Evolutionary conservation across 2,888 invertebrate species (phyloP), one percentile per base, ranked within the genome.

Genomic region (Trichacis sp.): DNA sequence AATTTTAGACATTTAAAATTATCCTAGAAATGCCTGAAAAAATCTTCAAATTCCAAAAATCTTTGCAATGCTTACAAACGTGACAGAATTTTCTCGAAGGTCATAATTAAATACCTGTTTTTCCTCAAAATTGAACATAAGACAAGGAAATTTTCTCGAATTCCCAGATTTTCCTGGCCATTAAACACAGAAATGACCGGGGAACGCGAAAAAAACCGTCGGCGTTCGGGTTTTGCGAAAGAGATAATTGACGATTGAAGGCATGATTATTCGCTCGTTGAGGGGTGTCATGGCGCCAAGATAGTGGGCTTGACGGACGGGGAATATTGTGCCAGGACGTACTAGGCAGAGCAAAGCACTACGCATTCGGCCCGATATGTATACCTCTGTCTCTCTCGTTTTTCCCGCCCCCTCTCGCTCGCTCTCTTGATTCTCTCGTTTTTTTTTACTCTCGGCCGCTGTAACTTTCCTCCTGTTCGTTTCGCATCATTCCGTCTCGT

Each of bases 281-380:
- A 67, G 65, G 66, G 69, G 69, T 69, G 65, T 70, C 57, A 61
- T 58, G 73, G 74, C 74, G 74, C 74, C 73, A 68, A 69, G 61
- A 46, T 46, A 59, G 64, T 33, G 58, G 63, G 62, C 15, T 24
- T 12, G 24, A 24, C 20, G 45, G 40, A 20, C 45, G 45, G 46
- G 14, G 46, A 20, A 46, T 46, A 46, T 46, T 24, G 74, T 74
- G 68, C 70, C 76, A 74, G 75, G 73, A 71, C 68, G 76, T 76
- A 69, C 73, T 72, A 72, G 76, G 74, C 71, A 67, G 69, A 70
- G 58, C 52, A 42, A 57, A 52, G 69, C 60, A 48, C 57, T 52
- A 56, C 36, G 48, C 51, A 55, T 24, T 14, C 14, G n/a, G 18
- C 19, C 12, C 19, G 43, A 43, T 19, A 9, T 15, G 18, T 54